These are phyloP conservation scores for Chymomyza procnemis DNA, from an alignment of 2,888 invertebrate genomes.

Conservation along the genomic window DNA sequence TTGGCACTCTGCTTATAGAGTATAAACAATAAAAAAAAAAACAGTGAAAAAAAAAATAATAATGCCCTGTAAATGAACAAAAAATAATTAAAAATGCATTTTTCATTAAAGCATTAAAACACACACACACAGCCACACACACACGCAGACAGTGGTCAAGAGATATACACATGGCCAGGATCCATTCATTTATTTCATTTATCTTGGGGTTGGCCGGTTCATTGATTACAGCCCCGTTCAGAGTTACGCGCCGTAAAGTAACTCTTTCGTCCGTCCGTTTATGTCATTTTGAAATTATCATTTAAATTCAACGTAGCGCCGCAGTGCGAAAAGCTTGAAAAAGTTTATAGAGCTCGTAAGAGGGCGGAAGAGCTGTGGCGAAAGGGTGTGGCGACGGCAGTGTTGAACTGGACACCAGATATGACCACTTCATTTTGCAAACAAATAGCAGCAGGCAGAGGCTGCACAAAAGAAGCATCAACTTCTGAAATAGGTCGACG, in stretches of 20 bases:
- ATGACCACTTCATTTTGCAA: slow-evolving; percentile 67
- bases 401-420: slow-evolving; percentile 36
- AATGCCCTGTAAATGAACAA: slow-evolving; percentile 55
- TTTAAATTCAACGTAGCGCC: slow-evolving; percentile 40
- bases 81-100: slow-evolving; percentile 73
- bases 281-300: slow-evolving; percentile 69
- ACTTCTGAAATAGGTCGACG: background rate
- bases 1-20: background rate
- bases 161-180: slow-evolving; percentile 18
- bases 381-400: no score
- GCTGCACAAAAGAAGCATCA: slow-evolving; percentile 20
- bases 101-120: slow-evolving; percentile 69
- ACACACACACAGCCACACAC: slow-evolving; percentile 21
- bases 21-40: background rate
- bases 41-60: slow-evolving; percentile 18
- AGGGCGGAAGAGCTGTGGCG: background rate
- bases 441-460: slow-evolving; percentile 31
- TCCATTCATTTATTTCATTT: slow-evolving; percentile 68
- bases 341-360: background rate
- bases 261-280: slow-evolving; percentile 36
- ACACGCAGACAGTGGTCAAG: slow-evolving; percentile 4
- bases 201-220: slow-evolving; percentile 55
- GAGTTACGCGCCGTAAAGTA: background rate
- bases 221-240: slow-evolving; percentile 50
- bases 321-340: background rate